Conservation (phyloP, 2,888 invertebrate species). For the Tipula unca region DNA sequence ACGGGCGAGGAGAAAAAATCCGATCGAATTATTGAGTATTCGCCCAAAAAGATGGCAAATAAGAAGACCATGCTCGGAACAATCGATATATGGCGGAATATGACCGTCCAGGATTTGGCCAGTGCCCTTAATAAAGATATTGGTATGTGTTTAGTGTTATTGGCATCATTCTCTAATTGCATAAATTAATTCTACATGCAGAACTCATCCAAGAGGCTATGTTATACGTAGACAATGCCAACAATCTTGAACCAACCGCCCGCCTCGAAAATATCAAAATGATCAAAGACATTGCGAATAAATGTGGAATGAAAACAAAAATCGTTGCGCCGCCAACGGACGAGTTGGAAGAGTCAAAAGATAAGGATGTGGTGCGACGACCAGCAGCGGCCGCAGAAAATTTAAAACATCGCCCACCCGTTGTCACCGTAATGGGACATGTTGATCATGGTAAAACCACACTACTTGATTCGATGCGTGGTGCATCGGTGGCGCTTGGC, state of each 20-base stretch:
- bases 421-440: slow-evolving; percentile 99
- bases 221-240: slow-evolving; percentile 52
- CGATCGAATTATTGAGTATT: slow-evolving; percentile 49
- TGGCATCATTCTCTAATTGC: no score
- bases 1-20: slow-evolving; percentile 53
- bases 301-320: slow-evolving; percentile 55
- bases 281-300: slow-evolving; percentile 59
- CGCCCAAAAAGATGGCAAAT: slow-evolving; percentile 35
- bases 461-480: slow-evolving; percentile 76
- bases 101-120: slow-evolving; percentile 71
- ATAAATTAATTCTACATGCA: no score
- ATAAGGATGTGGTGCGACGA: slow-evolving; percentile 49
- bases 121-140: slow-evolving; percentile 52
- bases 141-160: slow-evolving; percentile 42
- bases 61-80: slow-evolving; percentile 33
- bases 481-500: slow-evolving; percentile 75
- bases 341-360: slow-evolving; percentile 33
- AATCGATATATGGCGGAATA: slow-evolving; percentile 68
- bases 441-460: slow-evolving; percentile 99
- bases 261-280: slow-evolving; percentile 56
- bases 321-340: slow-evolving; percentile 44
- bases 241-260: slow-evolving; percentile 46
- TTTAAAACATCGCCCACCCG: slow-evolving; percentile 72
- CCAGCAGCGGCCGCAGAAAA: slow-evolving; percentile 57
- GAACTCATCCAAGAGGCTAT: slow-evolving; percentile 63